These are phyloP conservation scores for Neosilurus hyrtlii DNA, from an alignment of 2,797 vertebrate genomes.

Conservation along the genomic window DNA sequence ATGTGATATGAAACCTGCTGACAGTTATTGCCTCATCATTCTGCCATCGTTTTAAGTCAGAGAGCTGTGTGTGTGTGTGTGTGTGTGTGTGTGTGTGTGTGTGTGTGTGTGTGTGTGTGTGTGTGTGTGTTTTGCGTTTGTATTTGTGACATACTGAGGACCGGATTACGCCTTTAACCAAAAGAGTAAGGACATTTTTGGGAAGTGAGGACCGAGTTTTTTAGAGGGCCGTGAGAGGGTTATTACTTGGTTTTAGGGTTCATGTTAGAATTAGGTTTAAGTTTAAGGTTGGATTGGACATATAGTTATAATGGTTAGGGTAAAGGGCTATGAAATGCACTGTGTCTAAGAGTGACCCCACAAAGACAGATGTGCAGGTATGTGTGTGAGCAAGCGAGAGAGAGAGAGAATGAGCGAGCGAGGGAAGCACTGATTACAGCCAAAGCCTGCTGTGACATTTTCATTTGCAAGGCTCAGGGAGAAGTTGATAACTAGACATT, in stretches of 20 bases:
- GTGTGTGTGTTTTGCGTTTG: neutral
- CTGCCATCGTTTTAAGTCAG: constrained; percentile 34
- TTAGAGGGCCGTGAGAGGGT: too few species aligned
- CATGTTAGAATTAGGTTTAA: too few species aligned
- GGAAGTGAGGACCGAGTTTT: too few species aligned
- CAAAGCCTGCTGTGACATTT: constrained; percentile 56
- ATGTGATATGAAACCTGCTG: constrained; percentile 41
- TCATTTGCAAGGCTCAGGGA: constrained; percentile 49
- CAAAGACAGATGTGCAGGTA: too few species aligned
- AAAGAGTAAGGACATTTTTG: too few species aligned
- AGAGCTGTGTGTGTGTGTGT: constrained; percentile 21
- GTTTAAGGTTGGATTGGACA: too few species aligned
- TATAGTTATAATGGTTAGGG: too few species aligned
- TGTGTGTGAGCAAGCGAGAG: neutral
- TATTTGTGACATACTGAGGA: too few species aligned
- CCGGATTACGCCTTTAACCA: too few species aligned
- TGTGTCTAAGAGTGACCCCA: too few species aligned
- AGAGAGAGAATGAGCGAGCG: constrained; percentile 14
- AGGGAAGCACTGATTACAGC: constrained; percentile 43
- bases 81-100: constrained; percentile 6
- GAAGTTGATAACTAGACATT: constrained; percentile 54
- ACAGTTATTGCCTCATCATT: constrained; percentile 44
- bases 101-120: constrained; percentile 15
- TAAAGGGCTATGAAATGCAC: too few species aligned
- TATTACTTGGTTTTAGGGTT: too few species aligned